Conservation (phyloP, 2,888 invertebrate genomes). For the Caenorhabditis sp. region DNA sequence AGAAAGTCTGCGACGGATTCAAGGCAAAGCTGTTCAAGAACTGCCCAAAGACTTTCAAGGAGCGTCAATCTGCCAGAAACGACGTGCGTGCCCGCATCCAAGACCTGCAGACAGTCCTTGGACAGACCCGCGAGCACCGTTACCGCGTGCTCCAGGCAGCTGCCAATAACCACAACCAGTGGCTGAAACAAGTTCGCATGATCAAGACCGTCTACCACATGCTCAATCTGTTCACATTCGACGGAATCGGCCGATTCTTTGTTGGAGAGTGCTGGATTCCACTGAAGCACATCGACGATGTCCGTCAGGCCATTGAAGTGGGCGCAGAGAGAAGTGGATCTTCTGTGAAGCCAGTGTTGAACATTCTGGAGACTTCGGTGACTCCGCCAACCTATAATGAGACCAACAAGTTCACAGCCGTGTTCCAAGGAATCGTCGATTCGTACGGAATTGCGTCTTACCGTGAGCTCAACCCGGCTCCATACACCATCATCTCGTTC, state of each 20-base stretch:
- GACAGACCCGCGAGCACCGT: conserved; percentile 80
- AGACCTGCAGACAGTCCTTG: conserved; percentile 90
- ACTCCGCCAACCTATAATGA: conserved; percentile 97
- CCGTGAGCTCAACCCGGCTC: conserved; percentile 97
- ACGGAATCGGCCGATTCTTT: conserved; percentile 99
- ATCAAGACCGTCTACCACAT: conserved; percentile 99
- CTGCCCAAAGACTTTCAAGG: conserved; percentile 95
- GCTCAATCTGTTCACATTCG: conserved; percentile 96
- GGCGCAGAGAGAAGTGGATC: conserved; percentile 92
- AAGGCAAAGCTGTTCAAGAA: conserved; percentile 95
- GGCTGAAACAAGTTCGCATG: conserved; percentile 95
- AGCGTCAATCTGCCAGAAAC: conserved; percentile 70
- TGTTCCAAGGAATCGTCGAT: conserved; percentile 95
- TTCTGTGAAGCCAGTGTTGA: conserved; percentile 95
- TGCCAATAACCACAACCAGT: conserved; percentile 97
- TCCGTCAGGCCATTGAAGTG: conserved; percentile 92
- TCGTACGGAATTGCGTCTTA: conserved; percentile 97
- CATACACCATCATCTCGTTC: conserved; percentile 97
- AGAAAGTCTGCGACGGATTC: conserved; percentile 87
- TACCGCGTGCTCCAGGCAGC: conserved; percentile 90
- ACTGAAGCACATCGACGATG: conserved; percentile 91
- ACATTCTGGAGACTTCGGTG: conserved; percentile 92
- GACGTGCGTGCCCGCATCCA: conserved; percentile 81
- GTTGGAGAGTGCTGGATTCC: conserved; percentile 99
- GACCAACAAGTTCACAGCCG: conserved; percentile 93